Conservation (phyloP, 2,113 vertebrate species). For the Oreochromis niloticus region DNA sequence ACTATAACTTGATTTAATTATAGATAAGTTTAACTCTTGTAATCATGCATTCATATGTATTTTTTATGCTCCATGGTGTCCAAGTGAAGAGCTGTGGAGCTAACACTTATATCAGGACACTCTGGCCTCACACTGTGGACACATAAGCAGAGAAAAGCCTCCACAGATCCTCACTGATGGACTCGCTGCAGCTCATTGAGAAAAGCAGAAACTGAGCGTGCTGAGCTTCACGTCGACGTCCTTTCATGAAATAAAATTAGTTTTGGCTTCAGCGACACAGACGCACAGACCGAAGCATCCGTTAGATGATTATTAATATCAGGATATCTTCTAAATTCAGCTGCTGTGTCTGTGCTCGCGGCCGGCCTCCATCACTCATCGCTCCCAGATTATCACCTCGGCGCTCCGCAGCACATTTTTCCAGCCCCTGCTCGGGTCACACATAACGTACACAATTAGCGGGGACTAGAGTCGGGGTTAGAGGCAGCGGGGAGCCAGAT, state of each 20-base stretch:
- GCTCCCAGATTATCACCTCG: conserved; percentile 13
- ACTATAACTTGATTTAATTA: not conserved
- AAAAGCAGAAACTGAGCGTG: not conserved
- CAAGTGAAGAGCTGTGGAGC: not conserved
- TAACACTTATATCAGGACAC: not conserved
- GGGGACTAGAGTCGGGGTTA: not conserved
- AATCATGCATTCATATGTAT: not conserved
- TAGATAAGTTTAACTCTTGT: not conserved
- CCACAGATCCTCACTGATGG: not conserved
- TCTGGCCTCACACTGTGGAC: not conserved
- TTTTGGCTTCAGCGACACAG: not conserved
- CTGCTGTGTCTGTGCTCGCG: not conserved
- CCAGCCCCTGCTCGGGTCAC: not conserved
- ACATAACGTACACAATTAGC: conserved; percentile 30
- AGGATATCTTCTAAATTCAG: not conserved
- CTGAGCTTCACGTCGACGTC: not conserved
- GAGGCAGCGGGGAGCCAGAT: not conserved
- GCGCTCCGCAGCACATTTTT: not conserved
- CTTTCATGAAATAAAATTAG: rapidly evolving
- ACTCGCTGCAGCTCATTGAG: not conserved
- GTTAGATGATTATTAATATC: not conserved
- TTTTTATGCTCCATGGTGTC: not conserved
- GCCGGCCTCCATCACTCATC: conserved; percentile 26
- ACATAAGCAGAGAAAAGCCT: not conserved
- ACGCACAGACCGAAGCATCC: rapidly evolving